phyloP scores from a whole-genome alignment of 2,888 invertebrate species.

The Phytoseiulus persimilis region DNA sequence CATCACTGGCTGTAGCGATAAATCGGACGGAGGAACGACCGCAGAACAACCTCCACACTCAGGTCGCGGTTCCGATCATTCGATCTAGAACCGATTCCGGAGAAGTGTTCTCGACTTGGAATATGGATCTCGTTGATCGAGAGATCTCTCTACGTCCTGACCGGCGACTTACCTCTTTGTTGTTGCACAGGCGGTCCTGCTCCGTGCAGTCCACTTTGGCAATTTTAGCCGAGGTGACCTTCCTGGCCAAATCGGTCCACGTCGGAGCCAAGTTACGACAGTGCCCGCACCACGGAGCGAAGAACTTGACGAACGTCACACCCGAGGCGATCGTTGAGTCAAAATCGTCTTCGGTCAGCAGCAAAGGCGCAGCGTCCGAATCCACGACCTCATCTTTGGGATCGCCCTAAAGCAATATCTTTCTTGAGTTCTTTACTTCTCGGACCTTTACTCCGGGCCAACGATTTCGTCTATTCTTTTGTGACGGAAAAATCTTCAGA shows the following conservation, averaged over 20 bases:
- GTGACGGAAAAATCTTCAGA: background rate
- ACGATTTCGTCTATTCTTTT: too few species aligned
- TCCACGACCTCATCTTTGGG: constrained; percentile 49
- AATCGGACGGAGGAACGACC: too few species aligned
- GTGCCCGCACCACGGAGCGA: constrained; percentile 82
- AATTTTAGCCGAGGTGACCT: constrained; percentile 63
- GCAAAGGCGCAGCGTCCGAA: constrained; percentile 53
- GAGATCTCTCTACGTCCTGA: background rate
- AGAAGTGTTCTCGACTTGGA: too few species aligned
- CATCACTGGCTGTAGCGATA: too few species aligned
- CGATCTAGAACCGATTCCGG: too few species aligned
- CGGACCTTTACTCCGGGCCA: background rate
- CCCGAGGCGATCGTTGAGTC: constrained; percentile 64
- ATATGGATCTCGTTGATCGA: too few species aligned
- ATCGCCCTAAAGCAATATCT: background rate
- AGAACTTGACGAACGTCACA: constrained; percentile 80
- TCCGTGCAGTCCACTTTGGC: constrained; percentile 75
- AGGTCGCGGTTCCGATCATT: too few species aligned
- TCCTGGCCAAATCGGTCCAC: constrained; percentile 71
- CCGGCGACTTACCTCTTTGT: constrained; percentile 59
- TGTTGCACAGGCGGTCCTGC: constrained; percentile 64
- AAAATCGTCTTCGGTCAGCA: constrained; percentile 65
- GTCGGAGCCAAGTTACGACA: constrained; percentile 72
- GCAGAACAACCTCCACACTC: too few species aligned
- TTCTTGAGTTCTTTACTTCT: background rate